A percentile compares a stretch with the other conserved stretches of the same genome.
Evolutionary conservation across 2,888 invertebrate species (phyloP).

Genomic region (Mechanitis mazaeus): DNA sequence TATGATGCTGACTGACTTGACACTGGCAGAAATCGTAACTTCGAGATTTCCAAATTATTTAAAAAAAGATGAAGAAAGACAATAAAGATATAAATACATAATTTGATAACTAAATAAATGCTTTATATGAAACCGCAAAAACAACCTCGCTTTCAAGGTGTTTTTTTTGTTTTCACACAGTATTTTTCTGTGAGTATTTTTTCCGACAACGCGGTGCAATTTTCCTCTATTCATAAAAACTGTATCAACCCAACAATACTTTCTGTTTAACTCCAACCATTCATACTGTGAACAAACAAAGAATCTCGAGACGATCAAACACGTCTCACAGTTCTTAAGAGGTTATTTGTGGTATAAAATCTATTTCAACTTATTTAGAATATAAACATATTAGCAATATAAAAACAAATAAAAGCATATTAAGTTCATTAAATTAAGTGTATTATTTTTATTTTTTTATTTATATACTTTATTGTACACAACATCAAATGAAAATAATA

Average conservation of each 20-base stretch:
- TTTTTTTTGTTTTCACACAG: slow-evolving; percentile 9
- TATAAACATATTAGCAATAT: not conserved
- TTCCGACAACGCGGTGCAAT: slow-evolving; percentile 23
- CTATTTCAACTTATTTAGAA: not conserved
- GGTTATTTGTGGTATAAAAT: slow-evolving; percentile 10
- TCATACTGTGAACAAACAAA: slow-evolving; percentile 20
- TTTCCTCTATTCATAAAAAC: slow-evolving; percentile 28
- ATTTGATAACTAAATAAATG: too few species aligned
- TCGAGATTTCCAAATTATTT: too few species aligned
- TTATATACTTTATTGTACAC: too few species aligned
- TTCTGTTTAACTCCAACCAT: slow-evolving; percentile 17
- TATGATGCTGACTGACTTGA: too few species aligned
- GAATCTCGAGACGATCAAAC: slow-evolving; percentile 16
- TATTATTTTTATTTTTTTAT: too few species aligned
- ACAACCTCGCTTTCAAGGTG: slow-evolving; percentile 4
- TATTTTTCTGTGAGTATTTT: slow-evolving; percentile 17
- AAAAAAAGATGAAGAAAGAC: too few species aligned
- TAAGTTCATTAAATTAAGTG: too few species aligned
- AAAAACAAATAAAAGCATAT: not conserved
- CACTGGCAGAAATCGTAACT: too few species aligned
- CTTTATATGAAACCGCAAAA: too few species aligned
- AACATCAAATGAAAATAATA: too few species aligned
- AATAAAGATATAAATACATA: too few species aligned
- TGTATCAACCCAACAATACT: slow-evolving; percentile 26
- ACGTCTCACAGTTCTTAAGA: slow-evolving; percentile 7